These are phyloP conservation scores for Neoseiulus cucumeris DNA, from an alignment of 1,140 invertebrate species.

Conservation along the genomic window DNA sequence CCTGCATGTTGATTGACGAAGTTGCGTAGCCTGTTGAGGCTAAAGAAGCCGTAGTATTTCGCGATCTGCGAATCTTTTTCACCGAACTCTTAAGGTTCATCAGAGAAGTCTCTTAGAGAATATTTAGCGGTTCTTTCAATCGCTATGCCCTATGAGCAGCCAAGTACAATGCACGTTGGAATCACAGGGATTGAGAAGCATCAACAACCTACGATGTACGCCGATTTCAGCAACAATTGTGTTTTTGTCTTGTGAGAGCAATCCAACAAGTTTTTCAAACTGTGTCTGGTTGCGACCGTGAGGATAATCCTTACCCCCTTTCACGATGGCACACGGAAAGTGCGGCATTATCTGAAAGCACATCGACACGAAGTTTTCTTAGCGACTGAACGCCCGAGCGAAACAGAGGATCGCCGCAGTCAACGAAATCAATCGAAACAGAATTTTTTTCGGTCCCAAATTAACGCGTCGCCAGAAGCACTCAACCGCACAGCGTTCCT, in stretches of 20 bases:
- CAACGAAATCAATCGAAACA: no score
- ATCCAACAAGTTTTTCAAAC: neutral
- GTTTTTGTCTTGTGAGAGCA: neutral
- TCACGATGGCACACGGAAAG: neutral
- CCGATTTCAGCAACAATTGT: neutral
- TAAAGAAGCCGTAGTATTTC: neutral
- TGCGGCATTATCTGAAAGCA: neutral
- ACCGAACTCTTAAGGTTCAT: neutral
- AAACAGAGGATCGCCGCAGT: no score
- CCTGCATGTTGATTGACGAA: slow-evolving; percentile 5
- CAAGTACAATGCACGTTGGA: neutral
- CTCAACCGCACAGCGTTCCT: no score
- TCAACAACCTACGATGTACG: neutral
- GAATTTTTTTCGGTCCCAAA: no score
- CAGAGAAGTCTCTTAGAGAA: neutral
- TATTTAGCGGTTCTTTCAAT: neutral
- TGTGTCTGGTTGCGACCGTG: neutral
- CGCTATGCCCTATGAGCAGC: neutral
- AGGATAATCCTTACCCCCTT: neutral
- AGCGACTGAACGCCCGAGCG: no score
- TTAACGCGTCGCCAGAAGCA: no score
- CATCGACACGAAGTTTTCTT: no score
- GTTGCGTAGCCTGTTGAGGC: neutral
- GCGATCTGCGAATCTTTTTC: neutral
- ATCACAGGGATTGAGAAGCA: neutral